Conservation (phyloP, 2,888 invertebrate species). For the Sussaba pulchella region DNA sequence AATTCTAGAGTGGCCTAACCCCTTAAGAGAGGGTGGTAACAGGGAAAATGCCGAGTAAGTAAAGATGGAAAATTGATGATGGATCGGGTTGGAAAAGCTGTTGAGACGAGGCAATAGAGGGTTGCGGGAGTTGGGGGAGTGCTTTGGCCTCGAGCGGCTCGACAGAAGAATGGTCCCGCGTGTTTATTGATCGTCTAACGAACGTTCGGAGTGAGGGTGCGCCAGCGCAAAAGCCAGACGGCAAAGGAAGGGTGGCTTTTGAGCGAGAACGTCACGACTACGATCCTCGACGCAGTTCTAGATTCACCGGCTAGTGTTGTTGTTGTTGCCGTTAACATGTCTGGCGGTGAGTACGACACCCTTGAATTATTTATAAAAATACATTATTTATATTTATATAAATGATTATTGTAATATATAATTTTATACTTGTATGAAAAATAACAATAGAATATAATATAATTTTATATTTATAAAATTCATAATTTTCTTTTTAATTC, state of each 20-base stretch:
- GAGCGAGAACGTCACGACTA: slow-evolving; percentile 52
- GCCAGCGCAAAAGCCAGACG: slow-evolving; percentile 36
- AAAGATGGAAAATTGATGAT: slow-evolving; percentile 23
- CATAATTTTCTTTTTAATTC: no score
- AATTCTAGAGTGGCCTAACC: no score
- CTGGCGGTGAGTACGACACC: slow-evolving; percentile 76
- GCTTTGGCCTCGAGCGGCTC: slow-evolving; percentile 39
- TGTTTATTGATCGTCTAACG: slow-evolving; percentile 54
- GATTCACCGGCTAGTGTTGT: slow-evolving; percentile 72
- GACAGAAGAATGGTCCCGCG: slow-evolving; percentile 16
- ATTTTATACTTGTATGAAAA: no score
- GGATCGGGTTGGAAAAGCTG: slow-evolving; percentile 34
- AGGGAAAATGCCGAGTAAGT: background rate
- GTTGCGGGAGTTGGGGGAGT: slow-evolving; percentile 40
- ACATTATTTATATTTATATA: slow-evolving; percentile 1
- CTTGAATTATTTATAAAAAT: no score
- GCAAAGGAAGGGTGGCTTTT: slow-evolving; percentile 14
- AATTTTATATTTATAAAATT: no score
- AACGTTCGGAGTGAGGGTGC: slow-evolving; percentile 15
- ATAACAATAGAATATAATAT: no score
- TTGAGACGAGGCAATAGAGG: slow-evolving; percentile 30
- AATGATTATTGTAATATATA: background rate
- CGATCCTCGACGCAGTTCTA: slow-evolving; percentile 54
- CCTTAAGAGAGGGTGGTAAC: slow-evolving; percentile 26
- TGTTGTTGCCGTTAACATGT: slow-evolving; percentile 76